Evolutionary conservation across 2,888 invertebrate genomes (phyloP), one percentile per base, ranked within the genome.

Genomic region (Agrotis clavis): DNA sequence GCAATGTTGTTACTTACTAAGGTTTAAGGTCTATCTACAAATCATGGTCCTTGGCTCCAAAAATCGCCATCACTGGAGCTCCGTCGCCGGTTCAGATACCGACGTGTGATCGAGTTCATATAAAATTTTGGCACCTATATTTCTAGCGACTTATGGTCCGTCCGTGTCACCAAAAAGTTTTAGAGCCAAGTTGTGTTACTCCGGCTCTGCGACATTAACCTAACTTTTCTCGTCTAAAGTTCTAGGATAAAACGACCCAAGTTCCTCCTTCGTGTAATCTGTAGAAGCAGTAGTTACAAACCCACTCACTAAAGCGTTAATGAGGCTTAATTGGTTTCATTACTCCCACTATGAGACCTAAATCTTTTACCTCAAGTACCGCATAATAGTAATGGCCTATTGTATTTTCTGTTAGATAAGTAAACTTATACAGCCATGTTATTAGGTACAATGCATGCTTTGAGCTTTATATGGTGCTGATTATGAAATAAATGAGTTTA

Each of bases 321-420:
- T 45, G 16, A 82, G 30, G 35, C 50, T 51, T 82, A 82, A 82
- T 71, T 67, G 53, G 50, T 67, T 67, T 62, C 61, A 59, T 71
- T 62, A 67, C 57, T 56, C 35, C 35, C 41, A 67, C 67, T 67
- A 30, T 51, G n/a, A 35, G 64, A 25, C 30, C 54, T 67, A 67
- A 67, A 67, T 66, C 53, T 47, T 54, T 4, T 59, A 53, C 51
- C 48, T 60, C 45, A 64, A 59, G 30, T 30, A 35, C 18, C 50
- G 14, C 45, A n/a, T 16, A 14, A 61, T 47, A 73, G 48, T 78
- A 47, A 79, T 61, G 50, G 3, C 56, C 56, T 48, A 50, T 78
- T 77, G 83, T 78, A 53, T 47, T 60, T 82, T 25, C 53, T 54
- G 19, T 54, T 35, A 47, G 19, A 18, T 35, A 48, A 54, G 51